Conservation (phyloP, 1,140 invertebrate genomes). For the Trachymyrmex cornetzi region DNA sequence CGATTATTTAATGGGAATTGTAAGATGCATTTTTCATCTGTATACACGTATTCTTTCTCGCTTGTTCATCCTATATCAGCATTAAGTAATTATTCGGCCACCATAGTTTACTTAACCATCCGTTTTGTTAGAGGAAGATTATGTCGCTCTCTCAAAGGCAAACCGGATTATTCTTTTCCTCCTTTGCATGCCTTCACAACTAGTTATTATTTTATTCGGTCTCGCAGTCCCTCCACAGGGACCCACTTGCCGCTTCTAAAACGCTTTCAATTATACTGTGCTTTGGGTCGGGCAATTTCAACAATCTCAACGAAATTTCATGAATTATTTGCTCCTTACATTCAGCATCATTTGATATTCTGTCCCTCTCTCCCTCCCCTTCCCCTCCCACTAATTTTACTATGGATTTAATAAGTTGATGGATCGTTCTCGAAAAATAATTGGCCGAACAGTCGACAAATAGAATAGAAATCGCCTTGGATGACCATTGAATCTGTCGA, state of each 20-base stretch:
- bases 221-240: slow-evolving; percentile 18
- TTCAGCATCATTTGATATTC: slow-evolving; percentile 20
- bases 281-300: slow-evolving; percentile 51
- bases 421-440: slow-evolving; percentile 40
- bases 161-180: slow-evolving; percentile 64
- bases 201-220: slow-evolving; percentile 61
- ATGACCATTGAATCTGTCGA: slow-evolving; percentile 18
- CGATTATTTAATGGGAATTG: background rate
- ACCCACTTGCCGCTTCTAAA: slow-evolving; percentile 51
- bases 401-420: slow-evolving; percentile 30
- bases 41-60: background rate
- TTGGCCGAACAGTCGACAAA: slow-evolving; percentile 38
- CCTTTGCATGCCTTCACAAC: background rate
- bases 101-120: slow-evolving; percentile 61
- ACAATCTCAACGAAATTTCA: slow-evolving; percentile 46
- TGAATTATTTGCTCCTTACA: slow-evolving; percentile 53
- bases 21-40: background rate
- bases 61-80: background rate
- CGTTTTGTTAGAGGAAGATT: slow-evolving; percentile 50
- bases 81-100: slow-evolving; percentile 63
- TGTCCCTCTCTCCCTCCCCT: too few species aligned
- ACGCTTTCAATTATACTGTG: slow-evolving; percentile 63
- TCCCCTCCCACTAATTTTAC: background rate
- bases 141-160: slow-evolving; percentile 62
- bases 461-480: slow-evolving; percentile 14